Percentiles rank a stretch among this genome's conserved stretches.
phyloP scores from a whole-genome alignment of 2,888 invertebrate species.

The Drosophila mimetica region DNA sequence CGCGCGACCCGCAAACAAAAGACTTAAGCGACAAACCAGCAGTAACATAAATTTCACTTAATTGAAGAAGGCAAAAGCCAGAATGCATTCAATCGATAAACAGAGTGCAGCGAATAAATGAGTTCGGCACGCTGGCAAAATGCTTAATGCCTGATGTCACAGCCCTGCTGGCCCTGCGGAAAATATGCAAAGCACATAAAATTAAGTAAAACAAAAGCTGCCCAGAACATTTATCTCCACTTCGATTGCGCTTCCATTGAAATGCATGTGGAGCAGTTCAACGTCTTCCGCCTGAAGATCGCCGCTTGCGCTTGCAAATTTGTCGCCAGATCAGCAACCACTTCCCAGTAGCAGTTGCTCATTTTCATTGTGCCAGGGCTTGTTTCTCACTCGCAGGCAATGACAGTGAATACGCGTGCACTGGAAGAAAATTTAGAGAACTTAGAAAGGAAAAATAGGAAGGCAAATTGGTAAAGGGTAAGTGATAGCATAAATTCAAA shows the following conservation, averaged over 20 bases:
- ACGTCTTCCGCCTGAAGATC: conserved; percentile 35
- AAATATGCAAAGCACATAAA: conserved; percentile 76
- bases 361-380: conserved; percentile 56
- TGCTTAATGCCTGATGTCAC: conserved; percentile 62
- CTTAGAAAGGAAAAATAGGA: too few relatives aligned
- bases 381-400: conserved; percentile 64
- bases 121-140: conserved; percentile 74
- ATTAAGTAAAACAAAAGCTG: conserved; percentile 57
- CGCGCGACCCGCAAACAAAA: conserved; percentile 70
- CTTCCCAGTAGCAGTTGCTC: conserved; percentile 61
- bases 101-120: conserved; percentile 65
- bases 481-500: too few relatives aligned
- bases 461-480: too few relatives aligned
- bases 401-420: conserved; percentile 68
- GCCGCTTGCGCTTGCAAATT: conserved; percentile 46
- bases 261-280: conserved; percentile 47
- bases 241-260: conserved; percentile 60
- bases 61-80: conserved; percentile 64
- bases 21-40: conserved; percentile 77
- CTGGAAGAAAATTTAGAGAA: not conserved
- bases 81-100: conserved; percentile 75
- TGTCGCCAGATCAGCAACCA: conserved; percentile 53
- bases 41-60: conserved; percentile 78
- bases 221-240: conserved; percentile 65
- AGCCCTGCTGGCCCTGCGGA: conserved; percentile 20